Base-by-base conservation (phyloP, 1,140 invertebrate species). In the Calliphora vicina region DNA sequence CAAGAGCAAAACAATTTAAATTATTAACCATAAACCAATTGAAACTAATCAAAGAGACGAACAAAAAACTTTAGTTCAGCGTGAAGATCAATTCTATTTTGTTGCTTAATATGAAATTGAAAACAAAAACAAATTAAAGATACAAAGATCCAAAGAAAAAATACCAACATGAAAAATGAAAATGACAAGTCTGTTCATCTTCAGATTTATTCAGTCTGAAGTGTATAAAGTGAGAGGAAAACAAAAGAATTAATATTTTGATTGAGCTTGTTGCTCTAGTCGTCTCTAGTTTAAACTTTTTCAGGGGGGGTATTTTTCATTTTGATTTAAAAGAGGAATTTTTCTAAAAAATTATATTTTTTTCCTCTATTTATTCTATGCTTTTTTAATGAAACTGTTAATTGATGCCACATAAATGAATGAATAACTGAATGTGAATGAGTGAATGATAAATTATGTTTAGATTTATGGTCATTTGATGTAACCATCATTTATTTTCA, bases 1-100 rank as follows among this genome's bases (percentile, higher is more conserved):
- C 74, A 78, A 78, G 74, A 78, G 74, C 74, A 78, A 20, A 42
- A 78, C 35, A 78, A 78, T 78, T 78, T 78, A 78, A 78, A 78
- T 78, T 78, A 78, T 78, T 78, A 78, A 78, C 74, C 74, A 78
- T 78, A 78, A 78, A 78, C 74, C 74, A 78, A 78, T 78, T 78
- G 74, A 78, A 78, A 78, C 74, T 78, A 78, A 78, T 78, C 74
- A 78, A 78, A 20, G 35, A 43, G 15, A 78, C 72, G 35, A 74
- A 74, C 35, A 74, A 74, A 23, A 35, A 74, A 74, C 45, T 50
- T 35, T 50, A 74, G 72, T 74, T 74, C 72, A 29, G 27, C 72
- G n/a, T 29, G 29, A 29, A 35, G 72, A 74, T 74, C 72, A 74
- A 29, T 74, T 27, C 12, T 12, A 73, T 23, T 73, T n/a, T n/a